These are phyloP conservation scores for Drosophila yakuba DNA, from an alignment of 1,140 invertebrate species.

Conservation along the genomic window DNA sequence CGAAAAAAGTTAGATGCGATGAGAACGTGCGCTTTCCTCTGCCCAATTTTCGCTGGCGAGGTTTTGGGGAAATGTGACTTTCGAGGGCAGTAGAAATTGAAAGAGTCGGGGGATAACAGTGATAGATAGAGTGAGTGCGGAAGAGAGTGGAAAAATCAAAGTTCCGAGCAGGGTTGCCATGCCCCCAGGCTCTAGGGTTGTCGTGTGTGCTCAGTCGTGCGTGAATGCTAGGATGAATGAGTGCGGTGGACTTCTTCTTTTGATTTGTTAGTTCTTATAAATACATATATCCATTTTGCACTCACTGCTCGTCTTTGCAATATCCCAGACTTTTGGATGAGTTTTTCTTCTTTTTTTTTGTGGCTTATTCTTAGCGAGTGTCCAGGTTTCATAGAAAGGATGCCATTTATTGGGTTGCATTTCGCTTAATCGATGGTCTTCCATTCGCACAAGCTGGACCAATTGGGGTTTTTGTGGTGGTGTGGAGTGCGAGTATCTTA, in stretches of 20 bases:
- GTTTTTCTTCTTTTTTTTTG: conserved; percentile 1
- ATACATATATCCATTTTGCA: conserved; percentile 9
- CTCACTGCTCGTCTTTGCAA: conserved; percentile 12
- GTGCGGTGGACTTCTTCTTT: neutral
- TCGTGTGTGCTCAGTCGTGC: conserved; percentile 43
- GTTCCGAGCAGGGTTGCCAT: conserved; percentile 14
- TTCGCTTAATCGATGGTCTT: conserved; percentile 6
- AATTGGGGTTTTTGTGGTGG: neutral
- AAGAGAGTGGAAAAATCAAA: conserved; percentile 16
- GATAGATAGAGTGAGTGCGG: neutral
- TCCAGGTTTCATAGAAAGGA: conserved; percentile 11
- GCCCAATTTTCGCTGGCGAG: neutral
- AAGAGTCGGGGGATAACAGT: conserved; percentile 5
- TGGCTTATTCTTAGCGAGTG: conserved; percentile 15
- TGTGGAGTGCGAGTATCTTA: neutral
- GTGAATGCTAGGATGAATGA: conserved; percentile 12
- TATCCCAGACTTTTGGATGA: neutral
- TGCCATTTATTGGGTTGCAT: conserved; percentile 17
- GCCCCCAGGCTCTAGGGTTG: conserved; percentile 14
- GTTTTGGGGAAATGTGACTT: conserved; percentile 29
- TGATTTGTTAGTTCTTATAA: neutral
- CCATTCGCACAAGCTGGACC: neutral
- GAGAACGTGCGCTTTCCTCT: neutral
- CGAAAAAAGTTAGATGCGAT: conserved; percentile 12
- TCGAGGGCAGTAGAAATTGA: conserved; percentile 17